Percentiles rank a stretch among this genome's conserved stretches.
Evolutionary conservation across 2,113 vertebrate species (phyloP).

Genomic region (Cyanoderma ruficeps): DNA sequence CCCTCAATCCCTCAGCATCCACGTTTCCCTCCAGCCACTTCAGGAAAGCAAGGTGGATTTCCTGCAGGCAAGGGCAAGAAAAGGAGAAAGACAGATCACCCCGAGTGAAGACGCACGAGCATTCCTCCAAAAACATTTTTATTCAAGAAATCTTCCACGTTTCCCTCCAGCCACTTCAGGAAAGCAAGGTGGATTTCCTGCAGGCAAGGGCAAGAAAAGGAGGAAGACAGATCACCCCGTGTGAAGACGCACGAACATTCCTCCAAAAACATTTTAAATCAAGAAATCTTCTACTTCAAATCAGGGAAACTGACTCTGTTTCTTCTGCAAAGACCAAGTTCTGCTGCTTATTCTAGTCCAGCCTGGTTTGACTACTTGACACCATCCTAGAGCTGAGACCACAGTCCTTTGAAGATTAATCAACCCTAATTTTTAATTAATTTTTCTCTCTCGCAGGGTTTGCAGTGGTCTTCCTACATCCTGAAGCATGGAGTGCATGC

Average conservation of each 20-base stretch:
- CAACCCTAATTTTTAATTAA: not conserved
- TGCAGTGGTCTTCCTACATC: not conserved
- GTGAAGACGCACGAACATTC: not conserved
- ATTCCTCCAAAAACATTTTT: not conserved
- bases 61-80: constrained; percentile 46
- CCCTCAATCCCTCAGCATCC: constrained; percentile 70
- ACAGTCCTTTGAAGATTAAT: not conserved
- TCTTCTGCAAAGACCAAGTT: not conserved
- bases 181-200: constrained; percentile 72
- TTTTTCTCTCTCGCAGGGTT: not conserved
- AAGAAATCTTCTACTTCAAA: not conserved
- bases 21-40: constrained; percentile 72
- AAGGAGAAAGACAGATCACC: not conserved
- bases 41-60: constrained; percentile 67
- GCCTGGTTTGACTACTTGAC: not conserved
- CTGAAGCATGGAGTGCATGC: not conserved
- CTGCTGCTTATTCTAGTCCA: not conserved
- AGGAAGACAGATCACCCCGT: not conserved
- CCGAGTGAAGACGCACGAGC: fast-evolving
- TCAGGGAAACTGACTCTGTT: not conserved
- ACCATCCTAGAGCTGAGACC: not conserved
- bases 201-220: not conserved
- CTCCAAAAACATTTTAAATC: not conserved
- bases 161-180: constrained; percentile 75
- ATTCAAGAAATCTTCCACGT: not conserved